Conservation (phyloP, 2,888 invertebrate genomes). For the Boloria selene region DNA sequence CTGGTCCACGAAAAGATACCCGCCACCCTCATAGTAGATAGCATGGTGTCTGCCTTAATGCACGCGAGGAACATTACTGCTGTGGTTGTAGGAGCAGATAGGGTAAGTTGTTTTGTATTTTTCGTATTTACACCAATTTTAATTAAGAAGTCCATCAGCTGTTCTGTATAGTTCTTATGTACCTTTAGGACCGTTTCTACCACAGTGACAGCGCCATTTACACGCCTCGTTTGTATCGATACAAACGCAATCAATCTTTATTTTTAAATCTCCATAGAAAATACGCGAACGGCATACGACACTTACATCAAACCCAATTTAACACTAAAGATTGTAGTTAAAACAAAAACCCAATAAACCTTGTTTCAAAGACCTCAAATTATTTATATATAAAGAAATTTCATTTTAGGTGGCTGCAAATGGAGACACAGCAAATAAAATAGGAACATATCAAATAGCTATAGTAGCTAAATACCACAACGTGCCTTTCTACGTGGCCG, state of each 20-base stretch:
- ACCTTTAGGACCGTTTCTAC: too few species aligned
- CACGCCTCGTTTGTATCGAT: too few species aligned
- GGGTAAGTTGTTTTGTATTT: constrained; percentile 80
- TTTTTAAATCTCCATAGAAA: too few species aligned
- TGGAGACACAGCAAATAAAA: constrained; percentile 99
- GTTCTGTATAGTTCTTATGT: too few species aligned
- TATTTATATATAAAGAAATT: constrained; percentile 4
- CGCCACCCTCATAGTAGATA: constrained; percentile 95
- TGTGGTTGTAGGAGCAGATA: constrained; percentile 98
- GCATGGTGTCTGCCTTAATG: constrained; percentile 97
- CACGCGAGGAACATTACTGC: constrained; percentile 91
- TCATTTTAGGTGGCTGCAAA: constrained; percentile 89
- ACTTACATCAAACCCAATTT: too few species aligned
- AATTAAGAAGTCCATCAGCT: too few species aligned
- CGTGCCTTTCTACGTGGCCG: constrained; percentile 97
- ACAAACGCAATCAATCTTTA: too few species aligned
- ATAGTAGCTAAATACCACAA: constrained; percentile 94
- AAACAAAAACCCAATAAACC: neutral
- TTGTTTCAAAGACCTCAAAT: neutral
- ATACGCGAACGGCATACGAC: too few species aligned
- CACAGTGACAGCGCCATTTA: too few species aligned
- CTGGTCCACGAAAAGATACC: constrained; percentile 95
- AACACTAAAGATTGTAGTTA: too few species aligned
- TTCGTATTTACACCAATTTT: too few species aligned
- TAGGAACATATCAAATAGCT: constrained; percentile 98